A percentile compares a stretch with the other conserved stretches of the same genome.
Evolutionary conservation across 2,888 invertebrate genomes (phyloP).

Genomic region (Cryptops parisi): DNA sequence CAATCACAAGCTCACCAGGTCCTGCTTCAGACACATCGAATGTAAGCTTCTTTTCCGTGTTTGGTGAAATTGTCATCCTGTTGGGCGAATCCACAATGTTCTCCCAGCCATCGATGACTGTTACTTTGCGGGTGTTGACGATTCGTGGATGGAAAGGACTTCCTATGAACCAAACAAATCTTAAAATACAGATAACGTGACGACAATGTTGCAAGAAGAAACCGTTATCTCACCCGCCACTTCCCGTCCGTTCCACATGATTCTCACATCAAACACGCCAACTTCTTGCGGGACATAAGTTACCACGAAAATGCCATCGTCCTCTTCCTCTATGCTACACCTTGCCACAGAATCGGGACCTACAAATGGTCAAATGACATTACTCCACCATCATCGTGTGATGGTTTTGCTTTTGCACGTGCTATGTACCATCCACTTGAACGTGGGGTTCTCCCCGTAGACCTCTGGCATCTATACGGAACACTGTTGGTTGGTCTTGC

Average conservation of each 20-base stretch:
- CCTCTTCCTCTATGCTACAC: conserved; percentile 36
- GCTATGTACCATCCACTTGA: conserved; percentile 33
- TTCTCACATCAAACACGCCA: conserved; percentile 78
- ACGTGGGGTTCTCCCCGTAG: conserved; percentile 38
- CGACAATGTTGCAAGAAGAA: background rate
- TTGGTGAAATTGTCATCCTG: conserved; percentile 34
- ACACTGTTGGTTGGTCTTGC: conserved; percentile 37
- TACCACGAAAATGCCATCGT: conserved; percentile 63
- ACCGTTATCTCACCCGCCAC: conserved; percentile 37
- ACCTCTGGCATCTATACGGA: conserved; percentile 38
- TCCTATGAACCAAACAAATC: conserved; percentile 41
- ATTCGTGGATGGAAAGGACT: conserved; percentile 71
- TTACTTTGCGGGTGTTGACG: conserved; percentile 54
- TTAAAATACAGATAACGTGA: background rate
- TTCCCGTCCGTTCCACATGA: conserved; percentile 46
- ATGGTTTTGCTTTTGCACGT: too few relatives aligned
- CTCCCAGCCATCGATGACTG: conserved; percentile 75
- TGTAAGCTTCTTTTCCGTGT: conserved; percentile 43
- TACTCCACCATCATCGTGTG: too few relatives aligned
- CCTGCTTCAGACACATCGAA: conserved; percentile 83
- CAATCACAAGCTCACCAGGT: conserved; percentile 50
- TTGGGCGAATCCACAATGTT: conserved; percentile 53
- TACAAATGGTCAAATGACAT: conserved; percentile 18
- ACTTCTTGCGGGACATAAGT: conserved; percentile 80
- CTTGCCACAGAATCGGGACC: conserved; percentile 47